Conservation (phyloP, 1,140 invertebrate species). For the Drosophila burlai region DNA sequence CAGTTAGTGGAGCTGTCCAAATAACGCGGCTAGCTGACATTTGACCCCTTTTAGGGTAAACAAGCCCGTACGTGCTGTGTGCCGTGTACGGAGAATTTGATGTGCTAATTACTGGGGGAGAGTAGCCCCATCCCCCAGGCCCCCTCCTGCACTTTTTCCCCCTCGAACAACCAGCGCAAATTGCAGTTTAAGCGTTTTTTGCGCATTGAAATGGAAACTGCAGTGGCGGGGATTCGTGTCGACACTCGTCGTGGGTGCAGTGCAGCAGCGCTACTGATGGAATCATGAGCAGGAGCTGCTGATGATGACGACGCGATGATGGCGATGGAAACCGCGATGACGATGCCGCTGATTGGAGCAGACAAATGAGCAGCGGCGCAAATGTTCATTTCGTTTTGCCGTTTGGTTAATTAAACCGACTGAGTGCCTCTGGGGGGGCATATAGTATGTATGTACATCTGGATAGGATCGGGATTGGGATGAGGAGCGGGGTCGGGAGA, state of each 20-base stretch:
- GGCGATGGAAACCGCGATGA: slow-evolving; percentile 20
- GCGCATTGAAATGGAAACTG: slow-evolving; percentile 56
- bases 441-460: neutral
- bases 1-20: slow-evolving; percentile 40
- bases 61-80: slow-evolving; percentile 3
- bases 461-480: neutral
- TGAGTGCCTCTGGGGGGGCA: slow-evolving; percentile 27
- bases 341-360: slow-evolving; percentile 28
- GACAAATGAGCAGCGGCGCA: slow-evolving; percentile 41
- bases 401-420: slow-evolving; percentile 65
- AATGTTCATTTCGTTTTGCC: slow-evolving; percentile 52
- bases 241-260: slow-evolving; percentile 51
- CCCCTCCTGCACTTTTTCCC: neutral
- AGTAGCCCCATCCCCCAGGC: neutral
- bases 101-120: slow-evolving; percentile 54
- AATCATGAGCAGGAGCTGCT: slow-evolving; percentile 28
- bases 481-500: neutral
- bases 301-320: slow-evolving; percentile 29
- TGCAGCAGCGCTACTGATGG: slow-evolving; percentile 18
- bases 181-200: slow-evolving; percentile 62
- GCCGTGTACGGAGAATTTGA: slow-evolving; percentile 33
- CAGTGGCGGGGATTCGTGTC: slow-evolving; percentile 46
- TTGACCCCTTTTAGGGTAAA: slow-evolving; percentile 41
- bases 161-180: slow-evolving; percentile 28
- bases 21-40: slow-evolving; percentile 46